A percentile compares a stretch with the other conserved stretches of the same genome.
phyloP scores from a whole-genome alignment of 2,888 invertebrate genomes.

The Xanthia togata region DNA sequence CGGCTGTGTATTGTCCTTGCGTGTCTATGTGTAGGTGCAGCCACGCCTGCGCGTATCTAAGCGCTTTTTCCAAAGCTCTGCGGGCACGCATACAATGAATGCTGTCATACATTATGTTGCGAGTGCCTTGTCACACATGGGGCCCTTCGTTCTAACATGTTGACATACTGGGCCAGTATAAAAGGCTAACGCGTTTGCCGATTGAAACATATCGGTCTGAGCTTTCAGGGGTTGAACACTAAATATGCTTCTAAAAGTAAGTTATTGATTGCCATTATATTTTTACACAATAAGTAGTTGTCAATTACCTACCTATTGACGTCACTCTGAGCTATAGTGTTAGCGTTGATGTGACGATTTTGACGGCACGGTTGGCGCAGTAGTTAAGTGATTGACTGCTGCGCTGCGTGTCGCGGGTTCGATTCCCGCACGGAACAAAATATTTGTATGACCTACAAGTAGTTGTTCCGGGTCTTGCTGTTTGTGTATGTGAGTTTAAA shows the following conservation, averaged over 20 bases:
- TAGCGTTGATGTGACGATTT: constrained; percentile 2
- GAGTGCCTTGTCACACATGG: constrained; percentile 76
- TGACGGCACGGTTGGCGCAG: too few relatives aligned
- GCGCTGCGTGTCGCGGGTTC: too few relatives aligned
- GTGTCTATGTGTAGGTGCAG: constrained; percentile 22
- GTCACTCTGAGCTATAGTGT: not conserved
- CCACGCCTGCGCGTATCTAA: constrained; percentile 58
- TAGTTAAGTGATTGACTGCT: too few relatives aligned
- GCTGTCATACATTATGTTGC: constrained; percentile 72
- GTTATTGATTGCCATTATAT: constrained; percentile 56
- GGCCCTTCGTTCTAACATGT: constrained; percentile 72
- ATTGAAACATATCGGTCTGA: constrained; percentile 76
- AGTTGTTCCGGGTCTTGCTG: too few relatives aligned
- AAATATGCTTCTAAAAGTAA: constrained; percentile 85
- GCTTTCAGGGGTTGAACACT: constrained; percentile 76
- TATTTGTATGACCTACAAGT: too few relatives aligned
- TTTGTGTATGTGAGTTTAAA: too few relatives aligned
- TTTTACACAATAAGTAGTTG: not conserved
- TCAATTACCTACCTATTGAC: not conserved
- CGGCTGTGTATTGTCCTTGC: constrained; percentile 67
- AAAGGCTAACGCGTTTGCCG: constrained; percentile 75
- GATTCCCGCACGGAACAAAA: too few relatives aligned
- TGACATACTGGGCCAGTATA: constrained; percentile 78
- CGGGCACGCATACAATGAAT: constrained; percentile 68
- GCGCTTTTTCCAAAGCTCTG: constrained; percentile 64